Evolutionary conservation across 2,888 invertebrate species (phyloP).

Genomic region (Drosophila formosana): DNA sequence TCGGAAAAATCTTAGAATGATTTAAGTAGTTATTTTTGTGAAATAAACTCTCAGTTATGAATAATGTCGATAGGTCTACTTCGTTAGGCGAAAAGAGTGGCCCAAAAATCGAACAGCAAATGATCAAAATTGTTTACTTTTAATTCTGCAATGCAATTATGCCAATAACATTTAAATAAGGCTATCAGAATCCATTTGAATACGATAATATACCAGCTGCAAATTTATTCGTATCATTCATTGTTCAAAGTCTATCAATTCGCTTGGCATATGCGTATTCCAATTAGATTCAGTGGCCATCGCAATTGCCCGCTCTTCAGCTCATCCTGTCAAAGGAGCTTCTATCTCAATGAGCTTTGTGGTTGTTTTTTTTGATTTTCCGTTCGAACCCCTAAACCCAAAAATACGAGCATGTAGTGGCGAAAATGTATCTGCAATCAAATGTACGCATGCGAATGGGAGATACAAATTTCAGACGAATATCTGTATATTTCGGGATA

Average conservation of each 20-base stretch:
- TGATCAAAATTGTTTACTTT: not conserved
- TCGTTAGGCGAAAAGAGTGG: not conserved
- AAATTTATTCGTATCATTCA: not conserved
- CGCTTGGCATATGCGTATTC: slow-evolving; percentile 1
- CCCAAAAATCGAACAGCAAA: not conserved
- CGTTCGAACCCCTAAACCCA: not conserved
- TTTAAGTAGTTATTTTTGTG: not conserved
- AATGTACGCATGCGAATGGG: slow-evolving; percentile 20
- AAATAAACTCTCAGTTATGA: not conserved
- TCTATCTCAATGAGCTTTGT: not conserved
- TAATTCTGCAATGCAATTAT: not conserved
- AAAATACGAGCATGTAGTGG: slow-evolving; percentile 6
- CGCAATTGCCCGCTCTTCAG: not conserved
- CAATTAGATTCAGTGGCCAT: slow-evolving; percentile 16
- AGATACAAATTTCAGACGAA: slow-evolving; percentile 12
- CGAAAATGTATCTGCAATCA: slow-evolving; percentile 23
- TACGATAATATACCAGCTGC: not conserved
- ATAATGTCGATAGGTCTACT: slow-evolving; percentile 18
- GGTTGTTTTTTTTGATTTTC: slow-evolving; percentile 3
- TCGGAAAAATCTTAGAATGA: slow-evolving; percentile 25
- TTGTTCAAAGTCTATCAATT: slow-evolving; percentile 12
- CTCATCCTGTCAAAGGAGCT: not conserved
- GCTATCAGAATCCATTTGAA: not conserved
- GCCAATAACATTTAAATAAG: not conserved
- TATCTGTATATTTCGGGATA: slow-evolving; percentile 13